A percentile compares a stretch with the other conserved stretches of the same genome.
Conservation (phyloP, 2,888 invertebrate species). For the Tortrix viridana region DNA sequence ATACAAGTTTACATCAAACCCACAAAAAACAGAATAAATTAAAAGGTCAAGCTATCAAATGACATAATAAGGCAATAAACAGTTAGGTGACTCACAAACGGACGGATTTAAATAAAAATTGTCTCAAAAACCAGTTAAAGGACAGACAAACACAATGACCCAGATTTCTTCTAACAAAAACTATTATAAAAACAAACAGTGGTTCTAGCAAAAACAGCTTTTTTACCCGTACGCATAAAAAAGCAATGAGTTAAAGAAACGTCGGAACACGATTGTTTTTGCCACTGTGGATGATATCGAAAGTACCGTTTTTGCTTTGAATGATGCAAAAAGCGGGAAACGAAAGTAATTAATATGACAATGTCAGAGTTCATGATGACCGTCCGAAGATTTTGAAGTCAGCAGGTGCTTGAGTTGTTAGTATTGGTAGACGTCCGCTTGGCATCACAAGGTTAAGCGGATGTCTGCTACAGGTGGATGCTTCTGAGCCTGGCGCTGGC, state of each 20-base stretch:
- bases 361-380: constrained; percentile 14
- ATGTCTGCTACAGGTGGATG: no score
- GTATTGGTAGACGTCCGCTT: no score
- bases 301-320: constrained; percentile 29
- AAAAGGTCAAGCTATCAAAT: constrained; percentile 36
- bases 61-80: constrained; percentile 39
- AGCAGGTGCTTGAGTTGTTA: no score
- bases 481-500: no score
- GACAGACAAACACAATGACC: constrained; percentile 38
- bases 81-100: constrained; percentile 31
- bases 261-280: constrained; percentile 33
- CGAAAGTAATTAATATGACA: constrained; percentile 29
- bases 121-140: constrained; percentile 38
- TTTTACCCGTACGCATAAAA: constrained; percentile 29
- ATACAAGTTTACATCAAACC: constrained; percentile 25
- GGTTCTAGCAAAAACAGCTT: constrained; percentile 35
- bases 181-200: constrained; percentile 35
- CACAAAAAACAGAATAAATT: constrained; percentile 34
- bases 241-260: constrained; percentile 27
- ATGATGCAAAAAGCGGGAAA: constrained; percentile 25
- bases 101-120: constrained; percentile 37
- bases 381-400: background rate
- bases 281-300: constrained; percentile 33
- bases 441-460: no score
- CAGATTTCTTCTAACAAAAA: constrained; percentile 38